Base-by-base conservation (phyloP, 2,888 invertebrate genomes). In the Stramonita haemastoma region DNA sequence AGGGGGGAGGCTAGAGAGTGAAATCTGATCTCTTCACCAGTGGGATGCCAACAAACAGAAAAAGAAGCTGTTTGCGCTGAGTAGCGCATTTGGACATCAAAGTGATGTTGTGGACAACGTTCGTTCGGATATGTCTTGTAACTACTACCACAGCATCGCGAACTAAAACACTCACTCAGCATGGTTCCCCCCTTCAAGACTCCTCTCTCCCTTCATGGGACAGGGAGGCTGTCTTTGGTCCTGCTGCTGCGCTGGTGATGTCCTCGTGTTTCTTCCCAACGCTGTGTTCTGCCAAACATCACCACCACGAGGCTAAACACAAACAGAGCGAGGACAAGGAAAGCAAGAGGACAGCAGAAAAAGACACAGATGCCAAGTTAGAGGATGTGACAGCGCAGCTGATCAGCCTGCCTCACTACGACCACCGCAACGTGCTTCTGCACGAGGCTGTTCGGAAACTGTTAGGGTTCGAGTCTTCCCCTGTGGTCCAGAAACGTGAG, bases 361-460 rank as follows among this genome's bases (percentile, higher is more conserved):
- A 57, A 57, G 79, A 32, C 13, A n/a, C 11, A 73, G 46, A 46
- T n/a, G 11, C 26, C 73, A 73, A 8, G 29, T 17, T 15, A 32
- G 73, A 73, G 17, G 29, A 8, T 29, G 73, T 73, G 26, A 8
- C 73, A 11, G 26, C 34, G 0, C 19, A 32, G 26, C 4, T 17
- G 29, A 34, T 34, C 32, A 34, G 15, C 34, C 1, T 46, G 1
- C 22, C 70, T 13, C 73, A 5, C 36, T 34, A 46, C 73, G 70
- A 70, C 4, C 86, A 83, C 26, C 81, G 90, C 70, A 92, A 92
- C 86, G 89, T 91, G 19, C 90, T 93, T 17, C 90, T 94, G 87
- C 93, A 94, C 81, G 90, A 93, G 90, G 93, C 93, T 26, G 93
- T 94, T 56, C 91, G 93, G 84, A 92, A 93, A 66, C 90, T 94